A percentile compares a stretch with the other conserved stretches of the same genome.
phyloP scores from a whole-genome alignment of 2,113 vertebrate species.

The Hippolais icterina region DNA sequence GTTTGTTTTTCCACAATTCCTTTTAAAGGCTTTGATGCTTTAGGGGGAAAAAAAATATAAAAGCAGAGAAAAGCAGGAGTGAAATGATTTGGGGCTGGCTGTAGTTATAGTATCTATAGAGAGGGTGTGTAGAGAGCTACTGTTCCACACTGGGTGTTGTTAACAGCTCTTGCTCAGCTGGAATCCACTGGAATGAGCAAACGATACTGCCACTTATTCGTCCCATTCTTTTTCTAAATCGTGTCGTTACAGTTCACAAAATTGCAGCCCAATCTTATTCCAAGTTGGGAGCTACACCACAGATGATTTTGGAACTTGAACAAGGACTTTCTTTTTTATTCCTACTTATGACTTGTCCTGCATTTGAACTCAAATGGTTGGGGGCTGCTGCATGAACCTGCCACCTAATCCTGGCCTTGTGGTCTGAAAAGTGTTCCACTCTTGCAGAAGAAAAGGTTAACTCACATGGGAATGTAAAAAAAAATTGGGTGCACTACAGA shows the following conservation, averaged over 20 bases:
- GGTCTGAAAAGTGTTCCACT: not conserved
- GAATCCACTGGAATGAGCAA: not conserved
- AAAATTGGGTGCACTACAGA: not conserved
- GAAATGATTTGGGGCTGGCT: rapidly evolving
- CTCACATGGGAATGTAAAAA: not conserved
- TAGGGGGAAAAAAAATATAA: not conserved
- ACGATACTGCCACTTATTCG: not conserved
- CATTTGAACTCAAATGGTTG: not conserved
- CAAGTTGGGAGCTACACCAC: not conserved
- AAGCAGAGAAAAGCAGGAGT: not conserved
- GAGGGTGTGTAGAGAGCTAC: not conserved
- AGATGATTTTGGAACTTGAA: not conserved
- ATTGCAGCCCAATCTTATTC: not conserved
- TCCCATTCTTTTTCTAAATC: not conserved
- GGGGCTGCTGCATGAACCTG: not conserved
- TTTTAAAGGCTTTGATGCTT: not conserved
- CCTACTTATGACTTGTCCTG: not conserved
- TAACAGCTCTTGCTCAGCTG: not conserved
- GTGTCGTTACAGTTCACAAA: not conserved
- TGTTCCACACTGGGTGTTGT: not conserved
- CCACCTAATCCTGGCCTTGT: not conserved
- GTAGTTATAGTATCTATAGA: not conserved
- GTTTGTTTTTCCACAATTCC: not conserved
- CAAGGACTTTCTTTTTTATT: not conserved
- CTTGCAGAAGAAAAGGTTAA: not conserved